phyloP scores from a whole-genome alignment of 2,888 invertebrate species.

The Acrocera orbiculus region DNA sequence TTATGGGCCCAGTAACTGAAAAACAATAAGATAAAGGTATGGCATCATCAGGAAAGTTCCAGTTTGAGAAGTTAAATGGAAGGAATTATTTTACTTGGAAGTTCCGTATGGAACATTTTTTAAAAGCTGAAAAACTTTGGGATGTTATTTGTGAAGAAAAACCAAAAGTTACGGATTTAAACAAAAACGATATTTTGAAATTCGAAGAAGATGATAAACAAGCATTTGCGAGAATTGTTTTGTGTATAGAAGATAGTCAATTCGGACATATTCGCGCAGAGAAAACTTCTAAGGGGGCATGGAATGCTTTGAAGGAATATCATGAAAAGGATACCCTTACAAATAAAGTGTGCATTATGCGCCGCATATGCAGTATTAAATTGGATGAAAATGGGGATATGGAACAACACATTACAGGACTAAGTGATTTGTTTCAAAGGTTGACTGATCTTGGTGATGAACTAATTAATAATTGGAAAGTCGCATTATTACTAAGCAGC shows the following conservation, averaged over 20 bases:
- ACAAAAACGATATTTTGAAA: too few relatives aligned
- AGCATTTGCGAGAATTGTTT: slow-evolving; percentile 6
- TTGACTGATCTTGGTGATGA: slow-evolving; percentile 6
- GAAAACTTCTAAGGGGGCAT: slow-evolving; percentile 2
- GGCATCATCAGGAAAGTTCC: too few relatives aligned
- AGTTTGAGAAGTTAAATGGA: slow-evolving; percentile 4
- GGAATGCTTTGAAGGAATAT: slow-evolving; percentile 5
- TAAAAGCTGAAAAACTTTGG: slow-evolving; percentile 9
- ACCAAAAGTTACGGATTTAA: background rate
- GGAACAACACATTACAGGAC: slow-evolving; percentile 7
- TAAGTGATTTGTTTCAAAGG: slow-evolving; percentile 8
- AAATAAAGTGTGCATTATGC: slow-evolving; percentile 11
- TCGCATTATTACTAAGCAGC: slow-evolving; percentile 6
- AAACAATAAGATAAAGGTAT: too few relatives aligned
- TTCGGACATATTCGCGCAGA: slow-evolving; percentile 2
- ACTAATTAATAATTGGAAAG: slow-evolving; percentile 4
- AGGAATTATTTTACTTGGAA: slow-evolving; percentile 8
- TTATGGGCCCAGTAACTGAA: too few relatives aligned
- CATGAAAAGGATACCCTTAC: slow-evolving; percentile 8
- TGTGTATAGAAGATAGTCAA: slow-evolving; percentile 8
- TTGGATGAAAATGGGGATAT: slow-evolving; percentile 10
- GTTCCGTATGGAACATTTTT: slow-evolving; percentile 8
- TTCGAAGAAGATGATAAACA: slow-evolving; percentile 6
- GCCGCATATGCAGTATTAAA: slow-evolving; percentile 9
- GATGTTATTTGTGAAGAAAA: slow-evolving; percentile 1